Evolutionary conservation across 2,113 vertebrate genomes (phyloP).

Genomic region (Coturnix japonica): DNA sequence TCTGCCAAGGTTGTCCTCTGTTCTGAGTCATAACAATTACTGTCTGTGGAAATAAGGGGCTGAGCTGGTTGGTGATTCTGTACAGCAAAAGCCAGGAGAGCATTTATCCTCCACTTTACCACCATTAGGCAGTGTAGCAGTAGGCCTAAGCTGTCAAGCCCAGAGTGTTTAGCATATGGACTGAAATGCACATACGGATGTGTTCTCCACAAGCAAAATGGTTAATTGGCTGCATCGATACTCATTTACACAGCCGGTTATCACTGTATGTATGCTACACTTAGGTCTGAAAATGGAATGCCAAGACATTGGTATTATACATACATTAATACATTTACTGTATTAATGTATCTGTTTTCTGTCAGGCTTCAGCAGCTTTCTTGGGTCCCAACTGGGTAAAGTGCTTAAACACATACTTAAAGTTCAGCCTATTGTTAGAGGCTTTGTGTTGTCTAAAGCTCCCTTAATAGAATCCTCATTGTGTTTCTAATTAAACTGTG

Average conservation of each 20-base stretch:
- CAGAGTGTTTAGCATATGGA: not conserved
- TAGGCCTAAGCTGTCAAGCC: not conserved
- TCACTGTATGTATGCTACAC: not conserved
- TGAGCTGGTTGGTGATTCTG: not conserved
- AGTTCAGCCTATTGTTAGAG: slow-evolving; percentile 32
- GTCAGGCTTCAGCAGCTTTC: not conserved
- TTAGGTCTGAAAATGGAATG: not conserved
- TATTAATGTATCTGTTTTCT: slow-evolving; percentile 20
- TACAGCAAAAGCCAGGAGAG: not conserved
- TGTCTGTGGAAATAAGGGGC: not conserved
- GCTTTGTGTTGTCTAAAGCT: slow-evolving; percentile 22
- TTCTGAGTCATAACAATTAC: slow-evolving; percentile 25
- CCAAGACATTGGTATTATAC: not conserved
- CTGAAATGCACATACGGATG: not conserved
- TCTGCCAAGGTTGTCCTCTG: not conserved
- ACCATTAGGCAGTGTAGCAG: not conserved
- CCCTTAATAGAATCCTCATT: slow-evolving; percentile 13
- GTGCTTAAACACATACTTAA: slow-evolving; percentile 11
- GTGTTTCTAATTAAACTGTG: slow-evolving; percentile 18
- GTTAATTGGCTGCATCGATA: not conserved
- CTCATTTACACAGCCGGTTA: not conserved
- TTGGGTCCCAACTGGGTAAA: not conserved
- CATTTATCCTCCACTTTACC: not conserved
- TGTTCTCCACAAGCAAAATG: not conserved
- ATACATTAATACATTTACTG: not conserved